Evolutionary conservation across 2,797 vertebrate species (phyloP).

Genomic region (Bucorvus abyssinicus): DNA sequence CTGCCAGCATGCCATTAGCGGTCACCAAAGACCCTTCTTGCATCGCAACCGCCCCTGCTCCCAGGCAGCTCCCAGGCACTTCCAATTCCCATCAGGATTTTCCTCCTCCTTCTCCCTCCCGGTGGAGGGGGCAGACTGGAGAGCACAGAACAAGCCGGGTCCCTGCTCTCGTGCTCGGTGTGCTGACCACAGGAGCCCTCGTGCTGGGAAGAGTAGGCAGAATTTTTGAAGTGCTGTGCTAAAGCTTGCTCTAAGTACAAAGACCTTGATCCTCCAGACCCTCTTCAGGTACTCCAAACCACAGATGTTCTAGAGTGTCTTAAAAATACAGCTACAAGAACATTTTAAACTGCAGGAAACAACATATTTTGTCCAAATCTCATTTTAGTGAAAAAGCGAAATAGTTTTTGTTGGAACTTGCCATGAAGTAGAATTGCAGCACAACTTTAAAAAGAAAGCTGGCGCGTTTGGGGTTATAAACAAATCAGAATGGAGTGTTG

Average conservation of each 20-base stretch:
- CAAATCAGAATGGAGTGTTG: not conserved
- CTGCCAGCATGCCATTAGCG: not conserved
- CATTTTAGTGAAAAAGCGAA: not conserved
- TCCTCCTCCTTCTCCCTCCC: not conserved
- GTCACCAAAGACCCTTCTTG: not conserved
- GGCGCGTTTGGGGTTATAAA: not conserved
- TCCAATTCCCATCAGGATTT: not conserved
- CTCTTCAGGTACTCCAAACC: not conserved
- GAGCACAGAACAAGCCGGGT: not conserved
- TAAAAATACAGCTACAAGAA: not conserved
- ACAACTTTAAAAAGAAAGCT: not conserved
- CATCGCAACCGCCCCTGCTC: not conserved
- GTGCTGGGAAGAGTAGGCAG: not conserved
- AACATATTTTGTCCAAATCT: not conserved
- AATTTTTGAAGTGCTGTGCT: not conserved
- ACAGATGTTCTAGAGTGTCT: not conserved
- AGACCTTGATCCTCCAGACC: not conserved
- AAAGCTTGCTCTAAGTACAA: not conserved
- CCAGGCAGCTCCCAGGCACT: not conserved
- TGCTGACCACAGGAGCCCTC: not conserved
- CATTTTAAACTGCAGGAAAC: not conserved
- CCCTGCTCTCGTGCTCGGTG: not conserved
- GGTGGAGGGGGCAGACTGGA: not conserved
- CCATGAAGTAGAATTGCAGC: not conserved
- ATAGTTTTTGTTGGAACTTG: not conserved